Evolutionary conservation across 2,888 invertebrate genomes (phyloP).

Genomic region (Agrotis clavis): DNA sequence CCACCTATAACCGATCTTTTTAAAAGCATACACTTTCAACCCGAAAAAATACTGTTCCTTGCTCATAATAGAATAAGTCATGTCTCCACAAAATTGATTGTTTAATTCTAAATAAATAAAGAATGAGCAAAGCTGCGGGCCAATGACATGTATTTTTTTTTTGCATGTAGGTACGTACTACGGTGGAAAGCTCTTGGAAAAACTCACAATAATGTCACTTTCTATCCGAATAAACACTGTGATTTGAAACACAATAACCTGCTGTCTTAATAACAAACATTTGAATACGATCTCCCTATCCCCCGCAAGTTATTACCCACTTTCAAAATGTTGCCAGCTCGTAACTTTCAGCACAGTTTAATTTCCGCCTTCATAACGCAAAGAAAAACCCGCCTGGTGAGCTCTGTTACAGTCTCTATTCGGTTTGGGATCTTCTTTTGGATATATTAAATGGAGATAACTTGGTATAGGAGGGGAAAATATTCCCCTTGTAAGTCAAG

Average conservation of each 20-base stretch:
- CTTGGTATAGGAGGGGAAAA: constrained; percentile 7
- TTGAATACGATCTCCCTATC: constrained; percentile 30
- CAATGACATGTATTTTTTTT: too few relatives aligned
- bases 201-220: not conserved
- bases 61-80: too few relatives aligned
- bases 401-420: constrained; percentile 32
- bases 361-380: constrained; percentile 53
- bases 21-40: too few relatives aligned
- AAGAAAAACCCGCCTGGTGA: constrained; percentile 28
- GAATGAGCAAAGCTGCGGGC: too few relatives aligned
- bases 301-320: constrained; percentile 44
- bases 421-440: constrained; percentile 10
- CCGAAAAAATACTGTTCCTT: too few relatives aligned
- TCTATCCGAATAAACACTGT: constrained; percentile 8
- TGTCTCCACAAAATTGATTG: too few relatives aligned
- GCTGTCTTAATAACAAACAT: constrained; percentile 1
- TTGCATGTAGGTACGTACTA: too few relatives aligned
- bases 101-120: too few relatives aligned
- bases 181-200: not conserved
- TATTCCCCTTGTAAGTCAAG: constrained; percentile 9
- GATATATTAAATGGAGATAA: constrained; percentile 34
- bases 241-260: not conserved
- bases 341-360: constrained; percentile 51
- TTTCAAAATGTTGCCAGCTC: constrained; percentile 40
- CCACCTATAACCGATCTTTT: too few relatives aligned